These are phyloP conservation scores for Emydocephalus ijimae DNA, from an alignment of 2,113 vertebrate genomes.

Conservation along the genomic window DNA sequence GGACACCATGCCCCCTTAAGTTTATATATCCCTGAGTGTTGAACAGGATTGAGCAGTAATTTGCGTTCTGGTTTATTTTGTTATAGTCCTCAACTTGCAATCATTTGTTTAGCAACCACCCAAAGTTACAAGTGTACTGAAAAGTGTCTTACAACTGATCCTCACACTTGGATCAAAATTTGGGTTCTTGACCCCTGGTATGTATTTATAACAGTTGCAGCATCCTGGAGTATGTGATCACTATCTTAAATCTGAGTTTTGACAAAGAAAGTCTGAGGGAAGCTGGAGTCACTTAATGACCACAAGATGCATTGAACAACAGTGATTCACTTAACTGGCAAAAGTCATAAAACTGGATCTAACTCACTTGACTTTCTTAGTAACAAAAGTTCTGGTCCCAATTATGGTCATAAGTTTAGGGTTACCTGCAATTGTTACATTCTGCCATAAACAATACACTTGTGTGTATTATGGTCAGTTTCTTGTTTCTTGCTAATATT, in stretches of 20 bases:
- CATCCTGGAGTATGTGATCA: neutral
- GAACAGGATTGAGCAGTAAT: neutral
- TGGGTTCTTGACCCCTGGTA: neutral
- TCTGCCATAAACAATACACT: neutral
- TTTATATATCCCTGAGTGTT: neutral
- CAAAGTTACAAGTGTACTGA: neutral
- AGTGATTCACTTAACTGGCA: neutral
- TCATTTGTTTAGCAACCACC: neutral
- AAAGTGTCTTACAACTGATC: neutral
- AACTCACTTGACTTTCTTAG: neutral
- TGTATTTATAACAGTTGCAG: neutral
- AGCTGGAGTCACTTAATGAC: neutral
- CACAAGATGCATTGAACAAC: neutral
- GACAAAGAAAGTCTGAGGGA: neutral
- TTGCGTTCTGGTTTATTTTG: neutral
- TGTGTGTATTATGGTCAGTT: neutral
- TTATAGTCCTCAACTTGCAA: neutral
- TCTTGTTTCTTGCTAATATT: neutral
- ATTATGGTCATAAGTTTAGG: neutral
- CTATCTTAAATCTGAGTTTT: neutral
- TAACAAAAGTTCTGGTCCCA: neutral
- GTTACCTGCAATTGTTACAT: neutral
- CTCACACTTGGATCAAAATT: neutral
- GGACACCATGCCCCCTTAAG: neutral
- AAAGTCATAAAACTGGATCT: neutral